Percentiles rank a stretch among this genome's conserved stretches.
Evolutionary conservation across 2,888 invertebrate species (phyloP).

Genomic region (Lasioglossum calceatum): DNA sequence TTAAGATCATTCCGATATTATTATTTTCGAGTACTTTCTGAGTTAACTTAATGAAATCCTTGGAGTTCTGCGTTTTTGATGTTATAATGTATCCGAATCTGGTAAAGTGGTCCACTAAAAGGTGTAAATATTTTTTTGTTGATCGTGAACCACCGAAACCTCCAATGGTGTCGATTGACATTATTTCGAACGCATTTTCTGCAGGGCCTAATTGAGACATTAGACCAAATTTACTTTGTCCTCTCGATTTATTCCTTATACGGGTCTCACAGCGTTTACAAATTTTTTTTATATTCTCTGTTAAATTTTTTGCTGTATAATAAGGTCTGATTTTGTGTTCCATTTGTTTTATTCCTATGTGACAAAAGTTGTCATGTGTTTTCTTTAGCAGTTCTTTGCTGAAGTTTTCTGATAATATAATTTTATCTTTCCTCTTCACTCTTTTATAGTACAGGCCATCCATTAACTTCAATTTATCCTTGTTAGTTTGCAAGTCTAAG

Average conservation of each 20-base stretch:
- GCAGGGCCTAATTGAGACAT: slow-evolving; percentile 63
- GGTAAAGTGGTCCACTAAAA: not conserved
- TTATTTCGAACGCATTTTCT: slow-evolving; percentile 54
- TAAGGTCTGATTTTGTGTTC: slow-evolving; percentile 1
- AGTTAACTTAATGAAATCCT: slow-evolving; percentile 54
- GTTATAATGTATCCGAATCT: slow-evolving; percentile 16
- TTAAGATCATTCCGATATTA: slow-evolving; percentile 54
- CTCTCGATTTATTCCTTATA: not conserved
- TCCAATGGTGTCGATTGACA: slow-evolving; percentile 67
- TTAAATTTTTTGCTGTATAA: slow-evolving; percentile 16
- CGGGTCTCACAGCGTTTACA: not conserved
- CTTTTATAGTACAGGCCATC: too few relatives aligned
- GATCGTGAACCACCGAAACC: slow-evolving; percentile 58
- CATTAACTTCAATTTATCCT: too few relatives aligned
- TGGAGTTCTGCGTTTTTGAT: slow-evolving; percentile 47
- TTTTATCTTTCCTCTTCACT: too few relatives aligned
- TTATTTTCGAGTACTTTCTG: slow-evolving; percentile 40
- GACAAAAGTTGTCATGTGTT: slow-evolving; percentile 2
- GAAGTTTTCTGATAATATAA: too few relatives aligned
- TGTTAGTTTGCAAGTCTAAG: too few relatives aligned
- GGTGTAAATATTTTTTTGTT: slow-evolving; percentile 61
- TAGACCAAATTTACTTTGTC: slow-evolving; percentile 8
- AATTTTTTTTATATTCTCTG: not conserved
- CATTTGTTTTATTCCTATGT: slow-evolving; percentile 11
- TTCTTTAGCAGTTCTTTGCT: slow-evolving; percentile 10